Conservation (phyloP, 1,140 invertebrate species). For the Andricus grossulariae region DNA sequence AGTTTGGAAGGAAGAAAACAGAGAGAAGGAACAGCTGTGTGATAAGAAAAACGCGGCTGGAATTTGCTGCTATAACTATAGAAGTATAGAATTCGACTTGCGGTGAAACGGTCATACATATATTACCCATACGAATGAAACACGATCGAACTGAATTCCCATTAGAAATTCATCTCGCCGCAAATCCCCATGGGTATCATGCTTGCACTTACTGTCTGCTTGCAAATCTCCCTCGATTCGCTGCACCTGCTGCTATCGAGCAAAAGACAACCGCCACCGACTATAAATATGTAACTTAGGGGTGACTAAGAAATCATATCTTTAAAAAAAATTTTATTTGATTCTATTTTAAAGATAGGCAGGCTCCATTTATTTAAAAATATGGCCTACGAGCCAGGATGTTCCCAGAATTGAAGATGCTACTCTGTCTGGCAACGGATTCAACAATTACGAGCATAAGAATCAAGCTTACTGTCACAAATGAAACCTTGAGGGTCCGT, state of each 20-base stretch:
- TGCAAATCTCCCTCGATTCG: not conserved
- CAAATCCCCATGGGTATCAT: not conserved
- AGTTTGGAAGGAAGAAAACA: slow-evolving; percentile 18
- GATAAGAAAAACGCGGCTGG: not conserved
- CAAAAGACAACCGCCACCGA: slow-evolving; percentile 7
- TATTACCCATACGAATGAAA: slow-evolving; percentile 33
- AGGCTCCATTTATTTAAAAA: no score
- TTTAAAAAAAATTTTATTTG: no score
- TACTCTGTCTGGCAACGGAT: no score
- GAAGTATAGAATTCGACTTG: not conserved
- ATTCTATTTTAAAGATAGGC: no score
- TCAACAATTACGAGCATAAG: no score
- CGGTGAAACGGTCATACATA: slow-evolving; percentile 6
- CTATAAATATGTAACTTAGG: not conserved
- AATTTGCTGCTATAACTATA: not conserved
- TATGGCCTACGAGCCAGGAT: no score
- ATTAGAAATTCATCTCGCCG: slow-evolving; percentile 45
- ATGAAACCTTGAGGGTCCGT: no score
- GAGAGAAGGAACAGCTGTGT: not conserved
- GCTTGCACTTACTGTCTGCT: slow-evolving; percentile 17
- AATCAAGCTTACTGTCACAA: no score
- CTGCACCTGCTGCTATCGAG: slow-evolving; percentile 33
- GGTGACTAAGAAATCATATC: not conserved
- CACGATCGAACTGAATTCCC: slow-evolving; percentile 39
- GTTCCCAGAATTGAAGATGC: no score